Evolutionary conservation across 2,888 invertebrate genomes (phyloP).

Genomic region (Scrobipalpa atriplicella): DNA sequence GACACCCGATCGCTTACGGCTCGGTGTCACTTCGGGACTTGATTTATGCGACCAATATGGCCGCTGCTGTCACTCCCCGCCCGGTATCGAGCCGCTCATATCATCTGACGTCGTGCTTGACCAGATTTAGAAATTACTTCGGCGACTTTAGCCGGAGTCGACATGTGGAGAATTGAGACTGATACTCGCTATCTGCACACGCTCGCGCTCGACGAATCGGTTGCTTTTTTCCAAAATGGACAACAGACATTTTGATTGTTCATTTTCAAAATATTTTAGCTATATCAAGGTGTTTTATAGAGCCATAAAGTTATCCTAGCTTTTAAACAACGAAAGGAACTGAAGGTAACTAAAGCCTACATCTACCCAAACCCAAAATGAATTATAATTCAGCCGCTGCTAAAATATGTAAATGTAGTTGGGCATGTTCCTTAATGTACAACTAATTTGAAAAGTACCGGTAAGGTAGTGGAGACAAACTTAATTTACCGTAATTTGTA

Average conservation of each 20-base stretch:
- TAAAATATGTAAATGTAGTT: conserved; percentile 27
- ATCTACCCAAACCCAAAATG: conserved; percentile 18
- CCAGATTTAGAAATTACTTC: conserved; percentile 32
- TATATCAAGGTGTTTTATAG: neutral
- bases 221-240: no score
- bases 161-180: conserved; percentile 5
- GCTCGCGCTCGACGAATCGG: neutral
- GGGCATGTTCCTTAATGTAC: conserved; percentile 26
- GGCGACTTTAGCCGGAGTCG: conserved; percentile 13
- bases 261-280: no score
- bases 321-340: neutral
- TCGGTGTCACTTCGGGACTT: conserved; percentile 75
- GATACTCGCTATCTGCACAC: neutral
- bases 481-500: conserved; percentile 27
- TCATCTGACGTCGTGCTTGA: conserved; percentile 55
- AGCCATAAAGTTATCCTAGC: neutral
- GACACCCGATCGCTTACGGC: conserved; percentile 81
- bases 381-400: conserved; percentile 27
- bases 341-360: neutral
- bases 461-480: conserved; percentile 27
- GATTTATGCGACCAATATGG: conserved; percentile 83
- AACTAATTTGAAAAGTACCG: conserved; percentile 28
- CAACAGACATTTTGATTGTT: no score
- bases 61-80: conserved; percentile 71
- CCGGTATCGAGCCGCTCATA: conserved; percentile 72